phyloP scores from a whole-genome alignment of 2,113 vertebrate genomes.

The Merops nubicus region DNA sequence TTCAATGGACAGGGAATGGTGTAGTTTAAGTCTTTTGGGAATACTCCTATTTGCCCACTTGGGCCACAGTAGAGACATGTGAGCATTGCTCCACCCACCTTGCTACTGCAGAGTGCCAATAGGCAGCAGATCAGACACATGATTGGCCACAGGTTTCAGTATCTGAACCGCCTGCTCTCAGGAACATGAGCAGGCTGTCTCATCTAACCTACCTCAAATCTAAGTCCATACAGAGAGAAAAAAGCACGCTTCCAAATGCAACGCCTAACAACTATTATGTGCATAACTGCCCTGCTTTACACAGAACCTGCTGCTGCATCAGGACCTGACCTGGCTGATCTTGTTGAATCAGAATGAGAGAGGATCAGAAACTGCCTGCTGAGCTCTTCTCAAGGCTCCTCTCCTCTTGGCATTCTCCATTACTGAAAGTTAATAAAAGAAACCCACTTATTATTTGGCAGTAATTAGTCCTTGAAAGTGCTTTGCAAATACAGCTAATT shows the following conservation, averaged over 20 bases:
- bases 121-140: rapidly evolving
- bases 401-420: neutral
- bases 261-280: neutral
- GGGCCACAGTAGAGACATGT: rapidly evolving
- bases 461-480: slow-evolving; percentile 35
- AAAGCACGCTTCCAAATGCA: neutral
- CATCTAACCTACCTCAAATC: neutral
- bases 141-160: rapidly evolving
- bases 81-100: rapidly evolving
- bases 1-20: neutral
- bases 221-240: neutral
- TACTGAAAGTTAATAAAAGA: slow-evolving; percentile 39
- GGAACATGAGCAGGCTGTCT: neutral
- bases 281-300: neutral
- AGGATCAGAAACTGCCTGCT: slow-evolving; percentile 11
- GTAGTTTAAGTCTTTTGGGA: neutral
- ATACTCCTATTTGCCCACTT: neutral
- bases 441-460: slow-evolving; percentile 1
- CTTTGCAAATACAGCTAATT: slow-evolving; percentile 67
- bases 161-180: neutral
- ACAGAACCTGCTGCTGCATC: neutral
- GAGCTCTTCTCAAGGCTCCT: neutral
- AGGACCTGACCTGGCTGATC: neutral
- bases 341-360: neutral
- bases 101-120: rapidly evolving